Evolutionary conservation across 2,888 invertebrate genomes (phyloP).

Genomic region (Aproaerema taeniolella): DNA sequence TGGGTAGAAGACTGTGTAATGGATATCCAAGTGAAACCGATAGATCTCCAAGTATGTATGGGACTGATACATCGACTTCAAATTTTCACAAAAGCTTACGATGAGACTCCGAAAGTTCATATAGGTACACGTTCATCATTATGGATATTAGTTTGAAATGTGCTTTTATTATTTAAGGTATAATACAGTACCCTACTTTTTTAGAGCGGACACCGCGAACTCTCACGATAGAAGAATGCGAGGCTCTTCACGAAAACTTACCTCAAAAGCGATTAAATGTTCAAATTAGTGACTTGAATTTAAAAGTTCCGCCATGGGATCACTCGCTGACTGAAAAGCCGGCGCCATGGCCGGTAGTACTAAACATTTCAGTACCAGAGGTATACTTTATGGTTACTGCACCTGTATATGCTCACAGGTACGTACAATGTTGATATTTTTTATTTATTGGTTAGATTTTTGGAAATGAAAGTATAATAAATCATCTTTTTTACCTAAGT

Average conservation of each 20-base stretch:
- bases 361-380: constrained; percentile 39
- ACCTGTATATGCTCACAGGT: constrained; percentile 60
- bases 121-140: too few relatives aligned
- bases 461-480: too few relatives aligned
- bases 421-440: constrained; percentile 7
- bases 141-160: too few relatives aligned
- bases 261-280: constrained; percentile 42
- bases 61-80: constrained; percentile 45
- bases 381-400: constrained; percentile 27
- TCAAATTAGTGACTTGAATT: constrained; percentile 29
- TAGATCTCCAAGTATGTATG: constrained; percentile 35
- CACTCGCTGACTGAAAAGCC: constrained; percentile 34
- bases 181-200: constrained; percentile 3
- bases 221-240: constrained; percentile 60
- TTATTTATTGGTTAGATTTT: not conserved
- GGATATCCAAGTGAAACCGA: constrained; percentile 35
- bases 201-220: constrained; percentile 40
- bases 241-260: constrained; percentile 48
- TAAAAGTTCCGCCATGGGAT: constrained; percentile 43
- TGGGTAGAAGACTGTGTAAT: constrained; percentile 50
- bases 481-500: too few relatives aligned
- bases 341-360: constrained; percentile 22
- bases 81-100: not conserved
- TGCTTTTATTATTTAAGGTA: not conserved
- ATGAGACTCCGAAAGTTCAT: too few relatives aligned